A percentile compares a stretch with the other conserved stretches of the same genome.
Conservation (phyloP, 2,797 vertebrate genomes). For the Pseudocheirus occidentalis region DNA sequence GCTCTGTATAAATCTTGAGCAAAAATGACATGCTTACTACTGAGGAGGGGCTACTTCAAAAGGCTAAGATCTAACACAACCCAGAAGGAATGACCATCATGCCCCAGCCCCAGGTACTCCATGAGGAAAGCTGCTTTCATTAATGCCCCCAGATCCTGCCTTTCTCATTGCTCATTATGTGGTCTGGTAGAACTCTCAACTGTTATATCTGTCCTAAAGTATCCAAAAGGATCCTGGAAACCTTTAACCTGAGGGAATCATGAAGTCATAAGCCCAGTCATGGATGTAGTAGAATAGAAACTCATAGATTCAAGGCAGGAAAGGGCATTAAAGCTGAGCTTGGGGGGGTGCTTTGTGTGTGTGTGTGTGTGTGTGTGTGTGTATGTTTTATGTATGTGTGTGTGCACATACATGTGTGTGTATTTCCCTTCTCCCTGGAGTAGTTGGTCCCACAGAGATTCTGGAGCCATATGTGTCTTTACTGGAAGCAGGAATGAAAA, state of each 20-base stretch:
- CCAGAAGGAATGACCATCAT: not conserved
- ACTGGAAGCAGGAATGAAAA: not conserved
- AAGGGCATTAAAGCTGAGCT: not conserved
- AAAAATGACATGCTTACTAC: no score
- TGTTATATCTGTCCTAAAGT: constrained; percentile 14
- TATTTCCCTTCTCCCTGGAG: not conserved
- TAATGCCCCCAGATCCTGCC: not conserved
- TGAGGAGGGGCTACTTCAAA: no score
- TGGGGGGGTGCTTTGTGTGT: not conserved
- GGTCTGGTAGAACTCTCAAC: constrained; percentile 7
- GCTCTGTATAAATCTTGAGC: not conserved
- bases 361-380: not conserved
- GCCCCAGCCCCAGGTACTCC: not conserved
- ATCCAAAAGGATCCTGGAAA: not conserved
- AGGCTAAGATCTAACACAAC: not conserved
- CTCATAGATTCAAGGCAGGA: not conserved
- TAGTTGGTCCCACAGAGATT: not conserved
- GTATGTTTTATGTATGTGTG: not conserved
- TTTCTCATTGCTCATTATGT: not conserved
- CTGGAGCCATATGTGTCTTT: not conserved
- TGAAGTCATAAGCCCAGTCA: not conserved
- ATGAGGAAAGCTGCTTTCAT: not conserved
- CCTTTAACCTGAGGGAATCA: not conserved
- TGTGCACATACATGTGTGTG: not conserved
- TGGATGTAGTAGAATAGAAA: not conserved